Evolutionary conservation across 2,888 invertebrate species (phyloP).

Genomic region (Caenorhabditis afra): DNA sequence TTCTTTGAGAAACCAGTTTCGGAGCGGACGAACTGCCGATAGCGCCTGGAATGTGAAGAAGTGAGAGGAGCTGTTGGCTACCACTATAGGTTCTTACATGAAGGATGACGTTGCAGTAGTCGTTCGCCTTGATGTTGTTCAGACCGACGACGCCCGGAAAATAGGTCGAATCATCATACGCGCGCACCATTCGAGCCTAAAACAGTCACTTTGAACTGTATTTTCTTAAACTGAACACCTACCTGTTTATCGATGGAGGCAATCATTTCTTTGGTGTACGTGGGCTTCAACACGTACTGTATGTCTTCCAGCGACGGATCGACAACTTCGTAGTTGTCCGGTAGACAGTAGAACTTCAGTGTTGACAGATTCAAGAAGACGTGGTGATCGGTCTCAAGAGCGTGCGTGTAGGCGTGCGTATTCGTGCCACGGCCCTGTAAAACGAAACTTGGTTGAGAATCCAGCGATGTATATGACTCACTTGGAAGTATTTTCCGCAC

Average conservation of each 20-base stretch:
- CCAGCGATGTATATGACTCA: constrained; percentile 9
- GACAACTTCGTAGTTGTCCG: constrained; percentile 99
- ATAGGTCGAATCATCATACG: constrained; percentile 91
- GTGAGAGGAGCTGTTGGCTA: not conserved
- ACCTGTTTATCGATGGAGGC: constrained; percentile 85
- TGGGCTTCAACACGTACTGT: constrained; percentile 96
- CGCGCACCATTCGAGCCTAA: constrained; percentile 89
- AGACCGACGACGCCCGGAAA: constrained; percentile 96
- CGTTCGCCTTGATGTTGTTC: constrained; percentile 99
- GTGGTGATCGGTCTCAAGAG: constrained; percentile 97
- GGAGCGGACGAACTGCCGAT: constrained; percentile 93
- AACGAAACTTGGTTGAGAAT: not conserved
- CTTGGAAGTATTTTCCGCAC: constrained; percentile 97
- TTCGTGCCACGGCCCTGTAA: constrained; percentile 93
- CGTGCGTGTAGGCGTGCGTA: constrained; percentile 99
- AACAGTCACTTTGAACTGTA: constrained; percentile 19
- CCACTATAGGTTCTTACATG: constrained; percentile 88
- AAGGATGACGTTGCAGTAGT: constrained; percentile 98
- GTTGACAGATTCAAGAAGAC: constrained; percentile 95
- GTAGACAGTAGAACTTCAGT: constrained; percentile 96
- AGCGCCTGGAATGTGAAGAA: constrained; percentile 85
- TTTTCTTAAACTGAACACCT: too few species aligned
- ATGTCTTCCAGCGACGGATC: constrained; percentile 97
- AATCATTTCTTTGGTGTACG: constrained; percentile 91
- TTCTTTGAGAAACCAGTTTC: constrained; percentile 95